Evolutionary conservation across 2,113 vertebrate genomes (phyloP).

Genomic region (Tragelaphus scriptus): DNA sequence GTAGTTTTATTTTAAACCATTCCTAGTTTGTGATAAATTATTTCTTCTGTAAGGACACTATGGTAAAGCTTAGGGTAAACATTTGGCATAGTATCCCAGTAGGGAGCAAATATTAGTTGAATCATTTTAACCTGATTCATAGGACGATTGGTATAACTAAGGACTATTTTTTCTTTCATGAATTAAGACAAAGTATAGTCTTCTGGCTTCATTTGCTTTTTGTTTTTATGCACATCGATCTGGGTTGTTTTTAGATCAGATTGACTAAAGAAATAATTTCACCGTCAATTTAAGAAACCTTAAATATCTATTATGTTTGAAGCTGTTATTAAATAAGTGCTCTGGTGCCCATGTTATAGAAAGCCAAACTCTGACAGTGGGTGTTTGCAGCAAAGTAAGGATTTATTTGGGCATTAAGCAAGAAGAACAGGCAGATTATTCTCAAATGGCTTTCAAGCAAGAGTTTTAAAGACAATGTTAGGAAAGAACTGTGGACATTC

Average conservation of each 20-base stretch:
- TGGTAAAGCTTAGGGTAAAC: not conserved
- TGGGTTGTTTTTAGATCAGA: not conserved
- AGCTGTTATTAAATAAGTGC: not conserved
- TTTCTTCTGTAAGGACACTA: not conserved
- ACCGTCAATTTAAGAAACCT: not conserved
- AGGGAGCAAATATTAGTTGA: constrained; percentile 45
- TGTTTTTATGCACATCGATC: not conserved
- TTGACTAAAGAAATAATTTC: constrained; percentile 15
- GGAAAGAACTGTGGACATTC: not conserved
- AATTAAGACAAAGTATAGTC: constrained; percentile 35
- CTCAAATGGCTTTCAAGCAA: not conserved
- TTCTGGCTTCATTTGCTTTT: not conserved
- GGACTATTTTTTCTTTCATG: not conserved
- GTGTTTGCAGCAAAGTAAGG: not conserved
- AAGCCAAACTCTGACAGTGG: not conserved
- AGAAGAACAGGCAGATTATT: not conserved
- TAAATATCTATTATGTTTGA: not conserved
- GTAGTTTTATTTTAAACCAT: constrained; percentile 6
- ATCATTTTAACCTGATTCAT: constrained; percentile 56
- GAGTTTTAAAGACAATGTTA: not conserved
- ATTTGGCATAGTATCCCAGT: not conserved
- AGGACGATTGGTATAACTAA: not conserved
- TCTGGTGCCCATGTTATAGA: not conserved
- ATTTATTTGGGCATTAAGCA: not conserved
- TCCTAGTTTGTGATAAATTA: not conserved